Evolutionary conservation across 1,140 invertebrate genomes (phyloP).

Genomic region (Zaprionus tsacasi): DNA sequence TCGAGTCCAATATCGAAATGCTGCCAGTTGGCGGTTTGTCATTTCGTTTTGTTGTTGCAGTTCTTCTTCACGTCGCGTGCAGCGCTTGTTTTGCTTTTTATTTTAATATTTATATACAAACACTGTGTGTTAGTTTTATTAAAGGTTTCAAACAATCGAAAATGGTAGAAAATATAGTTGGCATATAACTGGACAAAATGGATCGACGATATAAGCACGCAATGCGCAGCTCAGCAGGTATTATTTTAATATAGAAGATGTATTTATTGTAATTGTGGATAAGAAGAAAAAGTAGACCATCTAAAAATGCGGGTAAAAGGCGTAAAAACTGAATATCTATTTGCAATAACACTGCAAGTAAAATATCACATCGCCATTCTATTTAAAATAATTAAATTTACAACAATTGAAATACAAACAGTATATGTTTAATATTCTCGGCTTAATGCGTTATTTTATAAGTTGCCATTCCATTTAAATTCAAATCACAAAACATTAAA

Average conservation of each 20-base stretch:
- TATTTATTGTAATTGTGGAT: neutral
- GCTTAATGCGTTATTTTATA: neutral
- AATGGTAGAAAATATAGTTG: constrained; percentile 7
- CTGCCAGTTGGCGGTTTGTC: constrained; percentile 53
- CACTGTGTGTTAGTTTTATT: constrained; percentile 29
- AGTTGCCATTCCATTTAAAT: neutral
- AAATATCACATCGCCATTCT: neutral
- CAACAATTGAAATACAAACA: no score
- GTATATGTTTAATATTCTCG: neutral
- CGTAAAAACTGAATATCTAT: neutral
- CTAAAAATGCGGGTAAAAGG: neutral
- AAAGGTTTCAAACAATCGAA: neutral
- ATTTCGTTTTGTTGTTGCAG: constrained; percentile 68
- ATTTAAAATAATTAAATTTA: neutral
- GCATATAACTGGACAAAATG: constrained; percentile 30
- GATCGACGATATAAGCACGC: constrained; percentile 48
- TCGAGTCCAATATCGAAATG: constrained; percentile 22
- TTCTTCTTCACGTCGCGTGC: constrained; percentile 65
- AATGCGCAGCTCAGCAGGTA: constrained; percentile 57
- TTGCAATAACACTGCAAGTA: neutral
- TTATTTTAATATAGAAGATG: neutral
- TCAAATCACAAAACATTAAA: neutral
- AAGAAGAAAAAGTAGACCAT: constrained; percentile 2
- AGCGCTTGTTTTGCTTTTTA: constrained; percentile 48
- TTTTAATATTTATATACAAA: constrained; percentile 28